phyloP scores from a whole-genome alignment of 64 coral and sea anemone species.

The Actinia equina region DNA sequence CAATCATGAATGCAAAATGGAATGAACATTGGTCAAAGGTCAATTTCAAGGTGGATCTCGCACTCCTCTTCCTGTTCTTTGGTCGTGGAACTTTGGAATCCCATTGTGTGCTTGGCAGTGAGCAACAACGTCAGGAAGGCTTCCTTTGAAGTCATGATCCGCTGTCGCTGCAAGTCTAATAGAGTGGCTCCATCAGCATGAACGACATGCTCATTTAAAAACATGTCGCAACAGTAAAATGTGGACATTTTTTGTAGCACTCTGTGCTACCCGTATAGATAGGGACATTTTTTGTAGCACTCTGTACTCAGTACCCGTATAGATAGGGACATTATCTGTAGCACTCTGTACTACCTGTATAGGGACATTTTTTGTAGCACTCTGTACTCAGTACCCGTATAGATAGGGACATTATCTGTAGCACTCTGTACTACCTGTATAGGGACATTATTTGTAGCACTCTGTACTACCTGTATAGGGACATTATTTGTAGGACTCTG shows the following conservation, averaged over 20 bases:
- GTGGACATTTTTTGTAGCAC: background rate
- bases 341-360: no score
- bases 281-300: background rate
- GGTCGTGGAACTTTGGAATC: background rate
- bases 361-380: no score
- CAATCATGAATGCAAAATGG: background rate
- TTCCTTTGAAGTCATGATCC: background rate
- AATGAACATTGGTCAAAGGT: background rate
- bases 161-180: background rate
- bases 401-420: background rate
- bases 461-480: no score
- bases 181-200: background rate
- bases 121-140: background rate
- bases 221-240: no score
- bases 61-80: conserved; percentile 17
- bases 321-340: background rate
- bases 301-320: background rate
- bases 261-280: background rate
- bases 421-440: no score
- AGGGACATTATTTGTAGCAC: no score
- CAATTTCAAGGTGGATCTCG: background rate
- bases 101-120: background rate
- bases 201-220: no score
- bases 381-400: background rate
- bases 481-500: no score